Base-by-base conservation (phyloP, 2,888 invertebrate genomes). In the Margaritifera margaritifera region DNA sequence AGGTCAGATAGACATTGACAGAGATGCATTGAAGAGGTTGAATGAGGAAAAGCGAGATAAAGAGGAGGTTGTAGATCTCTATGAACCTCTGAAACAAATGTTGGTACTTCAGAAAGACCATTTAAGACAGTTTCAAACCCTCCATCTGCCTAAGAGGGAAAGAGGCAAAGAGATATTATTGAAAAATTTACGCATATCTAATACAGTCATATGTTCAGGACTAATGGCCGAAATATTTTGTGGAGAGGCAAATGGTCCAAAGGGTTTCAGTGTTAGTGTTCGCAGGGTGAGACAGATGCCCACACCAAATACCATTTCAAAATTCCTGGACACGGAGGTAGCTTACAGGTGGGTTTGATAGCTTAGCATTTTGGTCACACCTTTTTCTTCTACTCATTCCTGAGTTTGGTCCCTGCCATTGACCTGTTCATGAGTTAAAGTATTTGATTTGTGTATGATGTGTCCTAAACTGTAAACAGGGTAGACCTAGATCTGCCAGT, bases 301-400 rank as follows among this genome's bases (percentile, higher is more conserved):
- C n/a, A 69, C 56, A 25, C 64, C 62, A 60, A 58, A 74, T 8
- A 80, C 69, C 58, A 74, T 82, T 22, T 66, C 68, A 24, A 70
- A 78, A 53, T 74, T 76, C 50, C 69, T 76, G 11, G 63, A 63
- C 61, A 76, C 77, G 51, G 78, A 81, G 61, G 72, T 71, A 56
- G 79, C 80, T 18, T 81, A 81, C 68, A 79, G 77, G 83, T 82
- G 72, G 53, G 59, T 42, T 42, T 42, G 15, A 42, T 42, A n/a
- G n/a, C n/a, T n/a, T n/a, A n/a, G n/a, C n/a, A n/a, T n/a, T n/a
- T n/a, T n/a, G n/a, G n/a, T n/a, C n/a, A n/a, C n/a, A n/a, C n/a
- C n/a, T n/a, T n/a, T n/a, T n/a, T n/a, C n/a, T n/a, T n/a, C n/a
- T n/a, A n/a, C n/a, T n/a, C n/a, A n/a, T n/a, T n/a, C n/a, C n/a